phyloP scores from a whole-genome alignment of 2,797 vertebrate genomes.

The Gymnoscopelus braueri region DNA sequence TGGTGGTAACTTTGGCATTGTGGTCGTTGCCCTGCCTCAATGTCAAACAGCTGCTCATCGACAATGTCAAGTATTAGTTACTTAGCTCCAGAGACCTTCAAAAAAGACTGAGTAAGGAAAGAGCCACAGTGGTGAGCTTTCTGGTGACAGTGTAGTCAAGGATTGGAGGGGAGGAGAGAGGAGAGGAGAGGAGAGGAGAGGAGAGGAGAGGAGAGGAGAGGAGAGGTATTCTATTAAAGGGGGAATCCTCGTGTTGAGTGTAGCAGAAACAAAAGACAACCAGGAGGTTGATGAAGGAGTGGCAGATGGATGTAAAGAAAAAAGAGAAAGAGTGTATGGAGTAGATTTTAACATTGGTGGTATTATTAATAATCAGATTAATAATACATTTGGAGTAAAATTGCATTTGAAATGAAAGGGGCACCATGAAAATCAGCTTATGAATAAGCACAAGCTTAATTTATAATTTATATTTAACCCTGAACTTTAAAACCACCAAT shows the following conservation, averaged over 20 bases:
- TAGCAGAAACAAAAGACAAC: slow-evolving; percentile 1
- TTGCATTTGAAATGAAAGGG: no score
- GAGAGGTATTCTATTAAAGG: neutral
- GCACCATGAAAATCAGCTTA: no score
- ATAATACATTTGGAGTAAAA: no score
- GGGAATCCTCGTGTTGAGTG: no score
- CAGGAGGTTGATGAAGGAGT: neutral
- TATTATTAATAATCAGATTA: no score
- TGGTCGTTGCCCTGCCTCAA: slow-evolving; percentile 39
- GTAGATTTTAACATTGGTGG: no score
- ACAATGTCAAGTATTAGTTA: slow-evolving; percentile 56
- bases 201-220: slow-evolving; percentile 1
- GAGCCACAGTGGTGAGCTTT: neutral
- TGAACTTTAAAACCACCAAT: no score
- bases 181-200: neutral
- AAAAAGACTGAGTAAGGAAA: neutral
- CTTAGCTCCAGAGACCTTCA: slow-evolving; percentile 37
- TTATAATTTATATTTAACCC: no score
- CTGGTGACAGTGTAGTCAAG: neutral
- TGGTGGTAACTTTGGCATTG: slow-evolving; percentile 63
- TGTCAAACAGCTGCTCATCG: slow-evolving; percentile 65
- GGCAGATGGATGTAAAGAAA: no score
- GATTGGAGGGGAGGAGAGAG: neutral
- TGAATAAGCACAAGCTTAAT: no score
- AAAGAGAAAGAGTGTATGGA: no score